Percentiles rank a stretch among this genome's conserved stretches.
These are phyloP conservation scores for Brachyhypopomus gauderio DNA, from an alignment of 2,113 vertebrate genomes.

Conservation along the genomic window DNA sequence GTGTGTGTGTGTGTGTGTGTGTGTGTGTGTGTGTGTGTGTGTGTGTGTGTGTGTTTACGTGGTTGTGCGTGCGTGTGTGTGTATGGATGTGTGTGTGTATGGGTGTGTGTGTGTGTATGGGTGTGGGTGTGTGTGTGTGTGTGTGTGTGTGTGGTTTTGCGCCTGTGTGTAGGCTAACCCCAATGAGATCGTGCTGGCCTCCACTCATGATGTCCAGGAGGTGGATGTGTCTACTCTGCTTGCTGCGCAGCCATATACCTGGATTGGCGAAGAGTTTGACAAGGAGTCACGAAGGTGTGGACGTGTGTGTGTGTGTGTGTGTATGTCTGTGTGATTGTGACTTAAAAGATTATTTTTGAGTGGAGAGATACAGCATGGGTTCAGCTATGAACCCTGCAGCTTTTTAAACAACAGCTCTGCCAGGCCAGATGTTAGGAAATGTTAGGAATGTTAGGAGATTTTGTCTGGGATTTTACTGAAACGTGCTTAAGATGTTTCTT, in stretches of 20 bases:
- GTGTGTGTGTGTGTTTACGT: no score
- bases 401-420: no score
- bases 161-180: constrained; percentile 80
- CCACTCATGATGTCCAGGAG: constrained; percentile 97
- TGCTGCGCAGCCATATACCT: constrained; percentile 90
- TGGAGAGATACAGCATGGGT: not conserved
- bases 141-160: not conserved
- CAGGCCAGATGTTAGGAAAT: no score
- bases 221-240: constrained; percentile 91
- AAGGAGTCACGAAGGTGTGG: constrained; percentile 92
- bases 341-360: not conserved
- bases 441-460: no score
- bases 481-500: not conserved
- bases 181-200: constrained; percentile 95
- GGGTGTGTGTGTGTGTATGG: not conserved
- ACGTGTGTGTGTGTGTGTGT: not conserved
- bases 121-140: not conserved
- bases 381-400: no score
- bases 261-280: constrained; percentile 97
- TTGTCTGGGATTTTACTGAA: not conserved
- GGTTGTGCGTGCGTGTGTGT: not conserved
- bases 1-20: no score
- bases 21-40: no score
- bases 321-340: not conserved
- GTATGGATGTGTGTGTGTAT: not conserved